Percentiles rank a stretch among this genome's conserved stretches.
Conservation (phyloP, 1,140 invertebrate species). For the Plodia interpunctella region DNA sequence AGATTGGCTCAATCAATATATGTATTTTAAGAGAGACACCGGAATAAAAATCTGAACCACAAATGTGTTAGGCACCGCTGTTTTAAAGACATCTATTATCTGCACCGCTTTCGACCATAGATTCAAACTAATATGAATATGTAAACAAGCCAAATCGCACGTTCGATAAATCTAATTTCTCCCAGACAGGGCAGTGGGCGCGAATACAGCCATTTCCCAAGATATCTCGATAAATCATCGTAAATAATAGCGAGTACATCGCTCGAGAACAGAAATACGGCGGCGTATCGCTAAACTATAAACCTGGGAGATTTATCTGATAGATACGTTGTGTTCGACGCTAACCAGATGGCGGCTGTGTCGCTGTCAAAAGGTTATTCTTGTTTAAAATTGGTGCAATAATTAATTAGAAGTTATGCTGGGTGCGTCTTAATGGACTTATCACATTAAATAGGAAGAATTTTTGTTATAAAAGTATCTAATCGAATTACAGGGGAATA, state of each 20-base stretch:
- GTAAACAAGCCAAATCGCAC: neutral
- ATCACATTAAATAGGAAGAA: too few species aligned
- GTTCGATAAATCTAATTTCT: neutral
- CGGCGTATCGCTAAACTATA: neutral
- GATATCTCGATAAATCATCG: neutral
- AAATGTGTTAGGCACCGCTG: too few species aligned
- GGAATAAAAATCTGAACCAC: too few species aligned
- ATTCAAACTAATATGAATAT: neutral
- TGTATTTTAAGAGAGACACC: too few species aligned
- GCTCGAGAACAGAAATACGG: neutral
- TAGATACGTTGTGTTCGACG: neutral
- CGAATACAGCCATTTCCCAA: neutral
- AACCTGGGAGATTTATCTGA: neutral
- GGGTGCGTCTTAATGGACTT: too few species aligned
- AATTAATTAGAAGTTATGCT: too few species aligned
- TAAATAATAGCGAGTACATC: slow-evolving; percentile 4
- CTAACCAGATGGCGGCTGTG: neutral
- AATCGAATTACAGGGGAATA: too few species aligned
- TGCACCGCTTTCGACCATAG: neutral
- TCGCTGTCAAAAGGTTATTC: neutral
- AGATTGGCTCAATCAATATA: too few species aligned
- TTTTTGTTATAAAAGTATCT: too few species aligned
- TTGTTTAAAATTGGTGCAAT: too few species aligned
- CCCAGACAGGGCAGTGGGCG: neutral
- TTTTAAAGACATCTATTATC: neutral